Conservation (phyloP, 2,113 vertebrate species). For the Trichomycterus rosablanca region DNA sequence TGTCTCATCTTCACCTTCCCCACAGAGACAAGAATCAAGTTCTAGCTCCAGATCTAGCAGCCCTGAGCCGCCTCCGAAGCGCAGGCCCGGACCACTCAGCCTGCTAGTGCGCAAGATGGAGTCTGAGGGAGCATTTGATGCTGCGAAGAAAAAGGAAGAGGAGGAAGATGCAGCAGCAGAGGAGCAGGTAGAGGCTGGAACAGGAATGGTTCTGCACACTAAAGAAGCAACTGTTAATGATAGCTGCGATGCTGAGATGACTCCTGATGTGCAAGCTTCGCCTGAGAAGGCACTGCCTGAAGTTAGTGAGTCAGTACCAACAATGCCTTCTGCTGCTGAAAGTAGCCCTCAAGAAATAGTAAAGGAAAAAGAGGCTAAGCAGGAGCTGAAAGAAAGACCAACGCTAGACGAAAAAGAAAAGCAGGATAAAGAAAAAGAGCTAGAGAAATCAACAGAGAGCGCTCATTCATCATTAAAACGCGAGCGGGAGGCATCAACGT, state of each 20-base stretch:
- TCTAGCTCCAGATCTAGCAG: conserved; percentile 71
- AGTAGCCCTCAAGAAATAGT: conserved; percentile 32
- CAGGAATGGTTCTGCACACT: conserved; percentile 14
- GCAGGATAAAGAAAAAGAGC: conserved; percentile 33
- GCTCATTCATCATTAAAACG: conserved; percentile 21
- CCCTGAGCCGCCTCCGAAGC: conserved; percentile 58
- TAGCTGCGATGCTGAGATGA: conserved; percentile 1
- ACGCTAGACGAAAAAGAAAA: conserved; percentile 25
- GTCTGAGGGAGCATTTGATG: conserved; percentile 55
- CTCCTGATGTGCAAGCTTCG: conserved; percentile 14
- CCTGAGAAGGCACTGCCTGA: background rate
- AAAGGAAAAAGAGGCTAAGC: background rate
- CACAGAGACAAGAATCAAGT: conserved; percentile 63
- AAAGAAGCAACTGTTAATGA: background rate
- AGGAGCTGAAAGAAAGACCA: conserved; percentile 34
- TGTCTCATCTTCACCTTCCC: conserved; percentile 37
- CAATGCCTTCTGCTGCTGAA: background rate
- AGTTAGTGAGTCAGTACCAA: conserved; percentile 23
- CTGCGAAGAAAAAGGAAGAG: conserved; percentile 26
- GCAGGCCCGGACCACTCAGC: conserved; percentile 63
- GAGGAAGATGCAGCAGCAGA: conserved; percentile 21
- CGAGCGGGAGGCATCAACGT: conserved; percentile 9
- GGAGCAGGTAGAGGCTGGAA: background rate
- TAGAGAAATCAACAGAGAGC: conserved; percentile 2
- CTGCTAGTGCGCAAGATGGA: conserved; percentile 72